Conservation (phyloP, 2,113 vertebrate species). For the Dascyllus trimaculatus region DNA sequence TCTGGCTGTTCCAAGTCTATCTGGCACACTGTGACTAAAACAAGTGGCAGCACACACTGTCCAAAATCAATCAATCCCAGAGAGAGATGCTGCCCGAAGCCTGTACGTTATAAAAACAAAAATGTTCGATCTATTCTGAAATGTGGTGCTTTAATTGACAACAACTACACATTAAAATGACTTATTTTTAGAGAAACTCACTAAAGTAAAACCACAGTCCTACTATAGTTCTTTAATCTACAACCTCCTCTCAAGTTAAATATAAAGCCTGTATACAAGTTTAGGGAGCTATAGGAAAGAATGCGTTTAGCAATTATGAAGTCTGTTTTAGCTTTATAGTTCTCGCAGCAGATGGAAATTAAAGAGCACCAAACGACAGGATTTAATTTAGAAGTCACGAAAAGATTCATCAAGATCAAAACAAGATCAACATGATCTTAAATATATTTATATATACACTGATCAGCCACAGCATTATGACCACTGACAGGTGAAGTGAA, state of each 20-base stretch:
- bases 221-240: slow-evolving; percentile 36
- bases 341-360: neutral
- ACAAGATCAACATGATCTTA: neutral
- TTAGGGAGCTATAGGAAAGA: slow-evolving; percentile 7
- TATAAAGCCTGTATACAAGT: slow-evolving; percentile 9
- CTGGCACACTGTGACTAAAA: slow-evolving; percentile 8
- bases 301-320: slow-evolving; percentile 19
- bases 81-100: slow-evolving; percentile 26
- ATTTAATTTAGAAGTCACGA: neutral
- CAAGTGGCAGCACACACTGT: neutral
- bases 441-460: too few species aligned
- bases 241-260: slow-evolving; percentile 22
- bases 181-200: slow-evolving; percentile 3
- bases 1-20: neutral
- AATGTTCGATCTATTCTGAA: slow-evolving; percentile 7
- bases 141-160: slow-evolving; percentile 9
- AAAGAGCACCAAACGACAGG: neutral
- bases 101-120: slow-evolving; percentile 15
- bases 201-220: slow-evolving; percentile 26
- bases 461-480: too few species aligned
- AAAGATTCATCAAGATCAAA: neutral
- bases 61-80: slow-evolving; percentile 1
- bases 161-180: slow-evolving; percentile 1
- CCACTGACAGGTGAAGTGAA: too few species aligned
- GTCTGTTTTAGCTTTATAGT: slow-evolving; percentile 31